Conservation (phyloP, 1,140 invertebrate species). For the Pomacea maculata region DNA sequence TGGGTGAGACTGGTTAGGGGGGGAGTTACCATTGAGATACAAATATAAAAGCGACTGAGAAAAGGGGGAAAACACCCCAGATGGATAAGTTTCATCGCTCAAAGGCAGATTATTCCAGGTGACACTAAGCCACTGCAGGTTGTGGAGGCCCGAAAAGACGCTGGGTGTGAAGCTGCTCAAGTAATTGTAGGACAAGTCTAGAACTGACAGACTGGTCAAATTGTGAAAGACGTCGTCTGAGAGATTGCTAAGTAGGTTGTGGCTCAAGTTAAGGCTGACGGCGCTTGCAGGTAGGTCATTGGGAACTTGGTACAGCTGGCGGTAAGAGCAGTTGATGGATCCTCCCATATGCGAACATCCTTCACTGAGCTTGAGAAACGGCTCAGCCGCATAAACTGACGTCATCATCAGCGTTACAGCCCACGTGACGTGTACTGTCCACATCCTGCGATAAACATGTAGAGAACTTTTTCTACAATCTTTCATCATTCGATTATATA, state of each 20-base stretch:
- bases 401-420: too few species aligned
- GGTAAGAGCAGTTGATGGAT: not conserved
- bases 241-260: not conserved
- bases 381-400: too few species aligned
- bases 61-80: not conserved
- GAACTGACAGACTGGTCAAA: not conserved
- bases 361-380: too few species aligned
- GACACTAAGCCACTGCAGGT: not conserved
- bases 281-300: not conserved
- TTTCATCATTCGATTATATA: too few species aligned
- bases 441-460: too few species aligned
- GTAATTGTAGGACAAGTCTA: constrained; percentile 12
- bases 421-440: too few species aligned
- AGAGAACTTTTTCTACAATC: too few species aligned
- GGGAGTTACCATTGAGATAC: not conserved
- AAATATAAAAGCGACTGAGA: not conserved
- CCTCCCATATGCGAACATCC: not conserved
- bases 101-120: not conserved
- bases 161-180: not conserved
- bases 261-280: not conserved
- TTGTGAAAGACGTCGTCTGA: not conserved
- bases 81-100: not conserved
- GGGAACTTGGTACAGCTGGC: not conserved
- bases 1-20: not conserved
- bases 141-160: not conserved